A percentile compares a stretch with the other conserved stretches of the same genome.
phyloP scores from a whole-genome alignment of 2,888 invertebrate genomes.

The Reticulitermes lucifugus region DNA sequence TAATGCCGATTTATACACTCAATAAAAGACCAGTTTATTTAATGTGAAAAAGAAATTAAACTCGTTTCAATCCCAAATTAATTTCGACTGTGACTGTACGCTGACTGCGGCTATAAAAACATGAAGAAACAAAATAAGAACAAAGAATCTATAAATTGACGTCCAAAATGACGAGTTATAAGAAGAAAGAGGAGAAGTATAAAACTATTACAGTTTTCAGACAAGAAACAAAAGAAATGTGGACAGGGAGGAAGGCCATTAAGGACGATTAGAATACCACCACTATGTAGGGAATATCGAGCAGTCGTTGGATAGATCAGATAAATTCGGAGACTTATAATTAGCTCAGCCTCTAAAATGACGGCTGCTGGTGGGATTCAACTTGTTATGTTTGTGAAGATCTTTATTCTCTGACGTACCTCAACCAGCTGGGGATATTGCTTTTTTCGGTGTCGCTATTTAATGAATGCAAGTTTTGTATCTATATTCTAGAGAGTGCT shows the following conservation, averaged over 20 bases:
- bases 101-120: neutral
- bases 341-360: neutral
- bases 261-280: conserved; percentile 44
- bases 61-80: neutral
- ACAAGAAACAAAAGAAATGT: conserved; percentile 2
- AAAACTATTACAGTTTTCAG: neutral
- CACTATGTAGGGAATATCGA: neutral
- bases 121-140: neutral
- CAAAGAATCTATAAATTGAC: conserved; percentile 26
- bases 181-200: conserved; percentile 3
- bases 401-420: neutral
- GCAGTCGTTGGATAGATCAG: neutral
- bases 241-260: conserved; percentile 42
- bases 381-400: conserved; percentile 9
- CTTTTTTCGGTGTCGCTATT: neutral
- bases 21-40: neutral
- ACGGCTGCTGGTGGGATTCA: neutral
- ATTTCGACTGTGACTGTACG: neutral
- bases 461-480: neutral
- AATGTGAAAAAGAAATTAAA: neutral
- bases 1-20: no score
- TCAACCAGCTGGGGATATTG: neutral
- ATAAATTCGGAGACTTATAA: conserved; percentile 14
- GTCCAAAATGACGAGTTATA: conserved; percentile 5
- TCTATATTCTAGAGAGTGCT: neutral